Evolutionary conservation across 1,140 invertebrate genomes (phyloP), one percentile per base, ranked within the genome.

Genomic region (Trichonephila clavata): DNA sequence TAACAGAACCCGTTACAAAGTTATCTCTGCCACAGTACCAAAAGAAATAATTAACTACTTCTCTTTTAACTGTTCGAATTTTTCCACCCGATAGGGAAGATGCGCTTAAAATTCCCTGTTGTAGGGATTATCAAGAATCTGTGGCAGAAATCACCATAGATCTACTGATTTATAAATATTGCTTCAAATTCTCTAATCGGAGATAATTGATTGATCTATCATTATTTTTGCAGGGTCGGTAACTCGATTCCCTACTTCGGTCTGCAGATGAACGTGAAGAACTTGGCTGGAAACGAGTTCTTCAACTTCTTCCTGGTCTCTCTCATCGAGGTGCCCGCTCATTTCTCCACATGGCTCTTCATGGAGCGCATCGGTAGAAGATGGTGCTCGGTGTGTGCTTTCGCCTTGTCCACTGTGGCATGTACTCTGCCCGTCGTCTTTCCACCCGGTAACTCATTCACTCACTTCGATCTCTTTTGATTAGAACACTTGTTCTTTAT

Each of bases 241-340:
- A 92, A 92, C 27, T 92, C 91, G 1, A 86, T 92, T 50, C 91
- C 91, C 0, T 93, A 93, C 60, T 93, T 88, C 14, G 92, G 92
- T 20, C 71, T 93, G 0, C 92, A 93, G 39, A 87, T 93, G 27
- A 93, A 93, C 20, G 92, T 87, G 86, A 81, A 81, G 24, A 93
- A 93, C 86, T 50, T 93, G n/a, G 39, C 59, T 0, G 92, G 92
- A 0, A 93, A 88, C 59, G 86, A 93, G 32, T 93, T 93, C 77
- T 83, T 93, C 50, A 93, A 93, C 24, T 93, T 93, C 86, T 93
- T 93, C 68, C 59, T 93, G 59, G n/a, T 93, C 10, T 93, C 92
- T 4, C 50, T 93, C 1, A 71, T 89, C 0, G 92, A 93, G 27
- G 60, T 93, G 7, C 92, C 92, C 0, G 92, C 86, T 14, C 84